Base-by-base conservation (phyloP, 92 coral and sea anemone genomes). In the Parazoanthus swiftii region DNA sequence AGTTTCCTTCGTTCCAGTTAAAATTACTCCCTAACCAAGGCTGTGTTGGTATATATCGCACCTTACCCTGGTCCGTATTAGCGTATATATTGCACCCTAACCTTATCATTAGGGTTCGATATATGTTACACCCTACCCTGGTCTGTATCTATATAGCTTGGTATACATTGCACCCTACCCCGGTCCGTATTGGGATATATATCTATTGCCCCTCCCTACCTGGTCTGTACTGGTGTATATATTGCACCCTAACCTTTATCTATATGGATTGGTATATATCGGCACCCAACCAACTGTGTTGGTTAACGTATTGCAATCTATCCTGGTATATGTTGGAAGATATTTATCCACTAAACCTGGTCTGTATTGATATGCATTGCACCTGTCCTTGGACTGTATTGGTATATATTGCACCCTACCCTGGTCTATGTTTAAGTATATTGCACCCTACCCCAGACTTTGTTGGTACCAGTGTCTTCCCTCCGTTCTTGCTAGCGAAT, bases 401-500 rank as follows among this genome's bases (percentile, higher is more conserved):
- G 70, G 70, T 5, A 20, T 11, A 20, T 63, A 63, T 20, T 5
- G n/a, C 70, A 63, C n/a, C 25, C 15, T 18, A 18, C 70, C n/a
- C 7, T 2, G 26, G 70, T 20, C 70, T 63, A 63, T 63, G 25
- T 63, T 23, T 3, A 7, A 0, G 20, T 33, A 9, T 43, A 39
- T 77, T 58, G 35, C 38, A 58, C 74, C 72, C 58, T 85, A 89
- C 88, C 77, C 85, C 89, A 2, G 54, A 33, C 7, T 66, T 18
- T 48, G 8, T 85, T 20, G 91, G 89, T 58, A 89, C 89, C 85
- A 89, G 74, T 36, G 91, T 89, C 70, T 89, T 81, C 48, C 81
- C 79, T 54, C 74, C 85, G 25, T 89, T 89, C 79, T 89, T 89
- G 82, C 88, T 83, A 3, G 91, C 88, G 29, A 89, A 84, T 23